These are phyloP conservation scores for Virgularia gustaviana DNA, from an alignment of 92 coral and sea anemone genomes.

Conservation along the genomic window DNA sequence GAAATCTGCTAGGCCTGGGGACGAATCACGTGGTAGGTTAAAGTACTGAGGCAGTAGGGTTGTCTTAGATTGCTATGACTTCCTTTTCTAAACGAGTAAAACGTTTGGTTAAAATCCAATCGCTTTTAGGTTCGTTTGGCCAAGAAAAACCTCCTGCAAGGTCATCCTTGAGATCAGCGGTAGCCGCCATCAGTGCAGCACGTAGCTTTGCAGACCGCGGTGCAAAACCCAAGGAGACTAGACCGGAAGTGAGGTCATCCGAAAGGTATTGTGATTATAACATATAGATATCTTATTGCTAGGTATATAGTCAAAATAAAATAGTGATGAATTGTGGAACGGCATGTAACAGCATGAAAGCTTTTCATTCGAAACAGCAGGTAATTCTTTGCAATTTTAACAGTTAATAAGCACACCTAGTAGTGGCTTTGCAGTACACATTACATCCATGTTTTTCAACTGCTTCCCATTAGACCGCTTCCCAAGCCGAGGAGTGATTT, in stretches of 20 bases:
- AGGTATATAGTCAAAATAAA: no score
- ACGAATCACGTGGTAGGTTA: slow-evolving; percentile 20
- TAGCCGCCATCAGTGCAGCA: slow-evolving; percentile 73
- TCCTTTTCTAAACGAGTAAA: slow-evolving; percentile 1
- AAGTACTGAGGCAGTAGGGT: neutral
- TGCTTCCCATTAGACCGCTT: no score
- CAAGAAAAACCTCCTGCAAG: slow-evolving; percentile 46
- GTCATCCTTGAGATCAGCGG: slow-evolving; percentile 81
- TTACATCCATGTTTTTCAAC: no score
- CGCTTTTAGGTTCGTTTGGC: slow-evolving; percentile 46
- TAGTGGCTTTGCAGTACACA: no score
- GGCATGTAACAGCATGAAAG: no score
- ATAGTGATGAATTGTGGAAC: no score
- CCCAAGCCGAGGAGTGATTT: neutral
- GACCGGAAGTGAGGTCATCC: slow-evolving; percentile 58
- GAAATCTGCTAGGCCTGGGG: slow-evolving; percentile 26
- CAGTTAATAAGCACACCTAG: no score
- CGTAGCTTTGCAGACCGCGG: slow-evolving; percentile 58
- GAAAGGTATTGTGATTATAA: no score
- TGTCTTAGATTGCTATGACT: neutral
- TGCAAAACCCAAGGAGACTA: slow-evolving; percentile 56
- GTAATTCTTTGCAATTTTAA: no score
- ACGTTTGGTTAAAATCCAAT: slow-evolving; percentile 46
- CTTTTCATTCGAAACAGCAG: no score
- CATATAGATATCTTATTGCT: no score